Conservation (phyloP, 2,888 invertebrate genomes). For the Cephus sareptanus region DNA sequence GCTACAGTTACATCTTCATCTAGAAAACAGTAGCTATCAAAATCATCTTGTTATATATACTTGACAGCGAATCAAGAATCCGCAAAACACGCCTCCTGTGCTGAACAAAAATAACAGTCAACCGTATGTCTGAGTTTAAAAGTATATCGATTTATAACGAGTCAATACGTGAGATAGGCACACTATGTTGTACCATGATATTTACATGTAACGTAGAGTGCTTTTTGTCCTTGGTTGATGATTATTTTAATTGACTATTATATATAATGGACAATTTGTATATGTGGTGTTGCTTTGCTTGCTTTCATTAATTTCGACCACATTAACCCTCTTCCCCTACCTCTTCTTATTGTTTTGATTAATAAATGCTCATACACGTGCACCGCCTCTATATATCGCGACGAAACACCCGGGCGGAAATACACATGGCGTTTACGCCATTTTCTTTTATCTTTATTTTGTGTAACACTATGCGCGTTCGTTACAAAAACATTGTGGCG, state of each 20-base stretch:
- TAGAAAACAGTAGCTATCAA: not conserved
- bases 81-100: not conserved
- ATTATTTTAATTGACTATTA: not conserved
- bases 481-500: not conserved
- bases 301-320: conserved; percentile 60
- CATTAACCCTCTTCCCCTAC: conserved; percentile 63
- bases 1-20: not conserved
- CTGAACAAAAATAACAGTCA: not conserved
- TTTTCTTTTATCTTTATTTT: not conserved
- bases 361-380: conserved; percentile 56
- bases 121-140: not conserved
- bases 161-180: not conserved
- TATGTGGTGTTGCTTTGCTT: conserved; percentile 58
- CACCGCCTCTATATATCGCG: conserved; percentile 37
- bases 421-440: not conserved
- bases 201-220: conserved; percentile 20
- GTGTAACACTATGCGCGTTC: not conserved
- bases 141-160: conserved; percentile 5
- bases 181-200: conserved; percentile 13
- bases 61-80: not conserved
- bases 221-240: conserved; percentile 19
- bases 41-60: not conserved
- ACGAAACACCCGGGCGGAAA: not conserved
- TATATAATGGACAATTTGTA: conserved; percentile 31
- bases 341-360: conserved; percentile 55